Percentiles rank a stretch among this genome's conserved stretches.
These are phyloP conservation scores for Arion vulgaris DNA, from an alignment of 1,140 invertebrate genomes.

Conservation along the genomic window DNA sequence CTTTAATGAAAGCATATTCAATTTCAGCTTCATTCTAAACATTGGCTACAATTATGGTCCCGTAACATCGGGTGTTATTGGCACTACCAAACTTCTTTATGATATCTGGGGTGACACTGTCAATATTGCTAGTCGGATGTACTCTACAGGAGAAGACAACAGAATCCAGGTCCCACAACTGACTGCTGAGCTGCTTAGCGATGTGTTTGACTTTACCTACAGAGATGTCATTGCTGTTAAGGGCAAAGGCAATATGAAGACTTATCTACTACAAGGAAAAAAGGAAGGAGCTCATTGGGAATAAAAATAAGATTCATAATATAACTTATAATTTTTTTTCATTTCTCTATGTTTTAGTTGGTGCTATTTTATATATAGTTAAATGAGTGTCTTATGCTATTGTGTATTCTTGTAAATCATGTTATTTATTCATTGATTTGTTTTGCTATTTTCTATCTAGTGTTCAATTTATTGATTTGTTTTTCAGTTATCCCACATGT, in stretches of 20 bases:
- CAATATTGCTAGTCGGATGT: constrained; percentile 96
- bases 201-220: constrained; percentile 73
- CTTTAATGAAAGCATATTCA: constrained; percentile 91
- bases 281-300: constrained; percentile 61
- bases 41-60: constrained; percentile 83
- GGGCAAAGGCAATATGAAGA: constrained; percentile 75
- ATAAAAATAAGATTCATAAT: constrained; percentile 28
- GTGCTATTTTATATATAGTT: too few relatives aligned
- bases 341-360: too few relatives aligned
- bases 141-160: constrained; percentile 83
- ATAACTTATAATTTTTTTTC: too few relatives aligned
- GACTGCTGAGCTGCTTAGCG: constrained; percentile 74
- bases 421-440: too few relatives aligned
- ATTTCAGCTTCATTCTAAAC: constrained; percentile 89
- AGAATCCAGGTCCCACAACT: constrained; percentile 84
- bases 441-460: too few relatives aligned
- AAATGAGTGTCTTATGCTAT: too few relatives aligned
- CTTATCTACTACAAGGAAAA: constrained; percentile 77
- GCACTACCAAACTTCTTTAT: constrained; percentile 95
- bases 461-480: too few relatives aligned
- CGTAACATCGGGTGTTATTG: constrained; percentile 95
- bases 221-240: constrained; percentile 70
- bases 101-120: constrained; percentile 99
- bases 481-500: too few relatives aligned
- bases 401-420: too few relatives aligned